Evolutionary conservation across 2,888 invertebrate genomes (phyloP).

Genomic region (Caenorhabditis parvicauda): DNA sequence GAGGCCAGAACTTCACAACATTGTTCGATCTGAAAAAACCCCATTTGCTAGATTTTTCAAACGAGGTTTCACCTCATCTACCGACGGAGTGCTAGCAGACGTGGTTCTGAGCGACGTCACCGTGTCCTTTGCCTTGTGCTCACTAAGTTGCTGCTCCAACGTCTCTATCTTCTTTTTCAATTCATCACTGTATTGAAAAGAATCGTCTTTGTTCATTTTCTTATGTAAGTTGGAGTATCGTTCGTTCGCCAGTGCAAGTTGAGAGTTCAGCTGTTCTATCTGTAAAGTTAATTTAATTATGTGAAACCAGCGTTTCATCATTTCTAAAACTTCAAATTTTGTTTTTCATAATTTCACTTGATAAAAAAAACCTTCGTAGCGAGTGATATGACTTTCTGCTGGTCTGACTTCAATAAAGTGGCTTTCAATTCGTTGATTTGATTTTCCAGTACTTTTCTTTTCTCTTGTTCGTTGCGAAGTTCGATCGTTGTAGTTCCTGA

Average conservation of each 20-base stretch:
- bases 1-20: constrained; percentile 57
- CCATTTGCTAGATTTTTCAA: constrained; percentile 1
- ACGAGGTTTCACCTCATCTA: constrained; percentile 43
- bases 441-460: constrained; percentile 35
- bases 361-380: constrained; percentile 52
- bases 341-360: background rate
- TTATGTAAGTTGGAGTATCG: constrained; percentile 56
- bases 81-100: constrained; percentile 45
- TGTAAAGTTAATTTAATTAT: constrained; percentile 9
- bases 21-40: constrained; percentile 50
- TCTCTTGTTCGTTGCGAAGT: constrained; percentile 43
- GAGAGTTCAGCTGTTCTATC: constrained; percentile 56
- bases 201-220: constrained; percentile 37
- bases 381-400: constrained; percentile 58
- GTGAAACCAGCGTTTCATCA: too few species aligned
- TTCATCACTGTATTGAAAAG: constrained; percentile 41
- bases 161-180: constrained; percentile 50
- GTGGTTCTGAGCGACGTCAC: constrained; percentile 37
- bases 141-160: constrained; percentile 54
- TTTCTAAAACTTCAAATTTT: too few species aligned
- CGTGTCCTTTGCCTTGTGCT: constrained; percentile 31
- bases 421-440: constrained; percentile 43
- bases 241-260: constrained; percentile 56
- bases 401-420: constrained; percentile 57
- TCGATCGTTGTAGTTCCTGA: constrained; percentile 28